Evolutionary conservation across 2,888 invertebrate genomes (phyloP).

Genomic region (Boloria selene): DNA sequence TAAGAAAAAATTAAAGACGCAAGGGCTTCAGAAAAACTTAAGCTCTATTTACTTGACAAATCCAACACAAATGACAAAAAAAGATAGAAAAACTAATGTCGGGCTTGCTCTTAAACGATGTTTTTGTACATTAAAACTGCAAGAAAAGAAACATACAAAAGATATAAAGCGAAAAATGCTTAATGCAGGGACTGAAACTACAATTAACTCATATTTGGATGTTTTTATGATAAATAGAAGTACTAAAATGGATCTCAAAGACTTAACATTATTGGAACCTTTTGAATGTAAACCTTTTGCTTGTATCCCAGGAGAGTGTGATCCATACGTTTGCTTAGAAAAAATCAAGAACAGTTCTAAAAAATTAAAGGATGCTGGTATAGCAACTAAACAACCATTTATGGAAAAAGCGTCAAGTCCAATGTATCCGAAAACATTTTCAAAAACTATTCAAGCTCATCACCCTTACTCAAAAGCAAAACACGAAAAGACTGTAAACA

Average conservation of each 20-base stretch:
- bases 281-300: conserved; percentile 47
- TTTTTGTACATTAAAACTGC: conserved; percentile 50
- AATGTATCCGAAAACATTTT: conserved; percentile 21
- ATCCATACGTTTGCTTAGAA: conserved; percentile 46
- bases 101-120: conserved; percentile 48
- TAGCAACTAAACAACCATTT: conserved; percentile 13
- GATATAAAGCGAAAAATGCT: conserved; percentile 22
- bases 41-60: conserved; percentile 32
- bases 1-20: conserved; percentile 1
- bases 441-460: conserved; percentile 23
- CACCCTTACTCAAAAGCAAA: conserved; percentile 17
- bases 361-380: conserved; percentile 25
- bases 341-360: conserved; percentile 42
- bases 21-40: conserved; percentile 18
- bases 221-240: conserved; percentile 26
- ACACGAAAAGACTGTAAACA: conserved; percentile 12
- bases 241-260: conserved; percentile 27
- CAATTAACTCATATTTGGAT: conserved; percentile 1
- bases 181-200: conserved; percentile 22
- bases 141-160: conserved; percentile 37
- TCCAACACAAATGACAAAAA: conserved; percentile 32
- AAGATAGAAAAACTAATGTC: conserved; percentile 38
- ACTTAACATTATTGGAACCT: conserved; percentile 23
- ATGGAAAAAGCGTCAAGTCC: conserved; percentile 22
- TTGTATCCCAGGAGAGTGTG: conserved; percentile 41